These are phyloP conservation scores for Sicus ferrugineus DNA, from an alignment of 2,888 invertebrate species.

Conservation along the genomic window DNA sequence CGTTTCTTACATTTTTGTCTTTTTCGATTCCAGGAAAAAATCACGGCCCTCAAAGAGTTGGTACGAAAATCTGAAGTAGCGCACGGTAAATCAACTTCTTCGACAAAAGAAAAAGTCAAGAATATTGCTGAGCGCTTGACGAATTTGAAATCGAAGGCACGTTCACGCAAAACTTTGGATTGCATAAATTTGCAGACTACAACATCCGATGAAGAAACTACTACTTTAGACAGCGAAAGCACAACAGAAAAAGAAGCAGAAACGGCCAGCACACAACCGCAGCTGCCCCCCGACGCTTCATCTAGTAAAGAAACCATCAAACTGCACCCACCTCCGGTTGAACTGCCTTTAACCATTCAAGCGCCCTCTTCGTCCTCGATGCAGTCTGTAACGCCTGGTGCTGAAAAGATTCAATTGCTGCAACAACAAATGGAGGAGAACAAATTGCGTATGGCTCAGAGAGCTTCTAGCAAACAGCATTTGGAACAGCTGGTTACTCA, in stretches of 20 bases:
- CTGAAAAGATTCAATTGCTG: conserved; percentile 67
- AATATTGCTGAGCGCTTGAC: conserved; percentile 56
- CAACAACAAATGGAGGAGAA: conserved; percentile 68
- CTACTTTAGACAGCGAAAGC: too few relatives aligned
- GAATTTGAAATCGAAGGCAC: conserved; percentile 54
- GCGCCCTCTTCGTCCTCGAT: conserved; percentile 17
- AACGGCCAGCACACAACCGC: conserved; percentile 8
- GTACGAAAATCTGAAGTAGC: conserved; percentile 55
- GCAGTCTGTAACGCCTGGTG: conserved; percentile 59
- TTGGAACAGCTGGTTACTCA: conserved; percentile 68
- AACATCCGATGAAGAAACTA: neutral
- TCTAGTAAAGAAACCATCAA: neutral
- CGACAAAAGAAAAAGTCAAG: conserved; percentile 56
- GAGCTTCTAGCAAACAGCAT: conserved; percentile 67
- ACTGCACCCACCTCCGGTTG: neutral
- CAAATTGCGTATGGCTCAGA: conserved; percentile 67
- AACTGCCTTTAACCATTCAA: neutral
- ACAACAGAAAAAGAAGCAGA: conserved; percentile 5
- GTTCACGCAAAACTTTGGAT: conserved; percentile 49
- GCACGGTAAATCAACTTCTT: conserved; percentile 54
- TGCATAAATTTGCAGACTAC: conserved; percentile 16
- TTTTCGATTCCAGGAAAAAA: conserved; percentile 51
- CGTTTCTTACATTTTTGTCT: neutral
- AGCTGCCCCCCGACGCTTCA: conserved; percentile 20
- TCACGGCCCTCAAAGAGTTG: conserved; percentile 56